Base-by-base conservation (phyloP, 2,888 invertebrate genomes). In the Pheosia tremula region DNA sequence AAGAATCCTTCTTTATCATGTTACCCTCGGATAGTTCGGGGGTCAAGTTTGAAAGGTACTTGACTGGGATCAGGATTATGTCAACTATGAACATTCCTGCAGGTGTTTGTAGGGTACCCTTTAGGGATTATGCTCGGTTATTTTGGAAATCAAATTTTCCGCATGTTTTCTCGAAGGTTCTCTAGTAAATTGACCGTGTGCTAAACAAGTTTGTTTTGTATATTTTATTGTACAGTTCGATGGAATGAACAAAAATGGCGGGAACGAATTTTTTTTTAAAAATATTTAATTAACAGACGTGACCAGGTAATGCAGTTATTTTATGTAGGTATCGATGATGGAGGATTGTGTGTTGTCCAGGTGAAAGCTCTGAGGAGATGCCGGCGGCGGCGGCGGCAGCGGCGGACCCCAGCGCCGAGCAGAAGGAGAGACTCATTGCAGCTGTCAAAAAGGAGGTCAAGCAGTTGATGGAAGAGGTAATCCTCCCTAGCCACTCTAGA, bases 381-480 rank as follows among this genome's bases (percentile, higher is more conserved):
- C 90, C 90, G 76, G 82, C 87, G 63, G 84, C 90, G 76, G 82
- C 87, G 63, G 84, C 85, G 11, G 68, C 80, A 61, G 69, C 79
- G 7, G 68, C 86, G 3, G 93, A 94, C 72, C 90, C 91, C 57
- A 83, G 81, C 69, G 71, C 85, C 47, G 96, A 96, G 80, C 95
- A 96, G 88, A 97, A 97, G 87, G 97, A 97, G 82, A 95, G 95
- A 76, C 95, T 98, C 74, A 96, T 98, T 67, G 95, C 96, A 58
- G 95, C 95, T 69, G 97, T 98, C 56, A 98, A 97, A 89, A 97
- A 97, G 85, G 97, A 98, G 95, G 98, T 98, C 61, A 99, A 98
- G 86, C 97, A 98, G 88, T 96, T 98, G 64, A 98, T 98, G 98
- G 98, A 98, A 94, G 98, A 98, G 91, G 93, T 91, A 43, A 41